Evolutionary conservation across 2,888 invertebrate genomes (phyloP), one percentile per base, ranked within the genome.

Genomic region (Chromoteleia sp.): DNA sequence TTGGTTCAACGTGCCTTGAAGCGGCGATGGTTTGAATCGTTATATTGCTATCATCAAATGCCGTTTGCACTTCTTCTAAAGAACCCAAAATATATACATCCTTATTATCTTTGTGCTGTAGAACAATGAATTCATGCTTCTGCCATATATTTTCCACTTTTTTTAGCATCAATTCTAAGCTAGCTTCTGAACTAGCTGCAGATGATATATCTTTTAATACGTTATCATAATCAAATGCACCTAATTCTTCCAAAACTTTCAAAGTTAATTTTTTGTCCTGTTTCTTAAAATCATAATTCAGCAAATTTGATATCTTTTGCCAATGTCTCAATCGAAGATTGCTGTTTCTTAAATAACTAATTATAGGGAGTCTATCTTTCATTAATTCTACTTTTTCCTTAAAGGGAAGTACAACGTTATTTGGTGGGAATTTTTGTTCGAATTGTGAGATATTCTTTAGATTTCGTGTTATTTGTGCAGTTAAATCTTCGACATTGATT

Each of bases 121-220:
- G 89, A 0, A 98, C 95, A 0, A 94, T 93, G 85, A 98, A 95
- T 88, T 97, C 97, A 0, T 96, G 92, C 0, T 94, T 92, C 84
- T 96, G 95, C 97, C 98, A 98, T 1, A 95, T 92, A 84, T 96
- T 96, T 91, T 97, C 97, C 43, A 98, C 96, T 93, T 95, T 97
- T 87, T 95, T 96, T 4, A 98, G 92, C 87, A 98, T 93, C 5
- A 92, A 92, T 91, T 98, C 98, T 8, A 98, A 93, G 4, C 96
- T 95, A 2, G 96, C 95, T 90, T 98, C 98, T 1, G 97, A 97
- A 85, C 96, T 97, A 0, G 98, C 98, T 89, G 97, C 96, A 0
- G 95, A 96, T 0, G 97, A 96, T 6, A 98, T 94, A 88, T 98
- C 97, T 94, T 96, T 95, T 12, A 98, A 91, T 80, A 95, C 94